These are phyloP conservation scores for Epinephelus coioides DNA, from an alignment of 2,797 vertebrate species.

Conservation along the genomic window DNA sequence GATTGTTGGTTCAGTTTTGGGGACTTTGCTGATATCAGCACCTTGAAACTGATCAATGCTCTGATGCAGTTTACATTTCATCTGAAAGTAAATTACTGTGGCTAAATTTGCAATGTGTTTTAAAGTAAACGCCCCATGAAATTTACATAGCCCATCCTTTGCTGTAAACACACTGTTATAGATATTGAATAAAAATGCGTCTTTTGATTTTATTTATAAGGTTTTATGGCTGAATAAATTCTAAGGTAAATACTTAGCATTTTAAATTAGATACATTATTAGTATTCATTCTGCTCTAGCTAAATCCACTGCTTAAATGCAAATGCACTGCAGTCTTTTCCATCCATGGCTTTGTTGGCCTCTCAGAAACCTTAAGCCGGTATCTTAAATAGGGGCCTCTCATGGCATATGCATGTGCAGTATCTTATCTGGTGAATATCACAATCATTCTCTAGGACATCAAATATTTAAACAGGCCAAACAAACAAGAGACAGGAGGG, in stretches of 20 bases:
- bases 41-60: conserved; percentile 47
- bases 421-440: conserved; percentile 86
- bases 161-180: conserved; percentile 35
- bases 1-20: conserved; percentile 45
- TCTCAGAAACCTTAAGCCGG: conserved; percentile 83
- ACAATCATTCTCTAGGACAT: conserved; percentile 85
- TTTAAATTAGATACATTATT: conserved; percentile 85
- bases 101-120: neutral
- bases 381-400: conserved; percentile 85
- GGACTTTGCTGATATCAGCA: conserved; percentile 54
- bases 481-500: conserved; percentile 80
- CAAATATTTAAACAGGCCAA: conserved; percentile 89
- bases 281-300: conserved; percentile 80
- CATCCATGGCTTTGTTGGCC: conserved; percentile 83
- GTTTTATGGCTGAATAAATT: conserved; percentile 68
- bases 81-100: neutral
- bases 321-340: conserved; percentile 80
- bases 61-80: conserved; percentile 22
- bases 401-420: conserved; percentile 86
- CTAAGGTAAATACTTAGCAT: conserved; percentile 84
- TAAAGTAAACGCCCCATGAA: conserved; percentile 22
- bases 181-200: conserved; percentile 57
- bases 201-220: conserved; percentile 67
- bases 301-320: conserved; percentile 84
- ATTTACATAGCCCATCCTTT: conserved; percentile 35